These are phyloP conservation scores for Morpho deidamia DNA, from an alignment of 2,888 invertebrate genomes.

Conservation along the genomic window DNA sequence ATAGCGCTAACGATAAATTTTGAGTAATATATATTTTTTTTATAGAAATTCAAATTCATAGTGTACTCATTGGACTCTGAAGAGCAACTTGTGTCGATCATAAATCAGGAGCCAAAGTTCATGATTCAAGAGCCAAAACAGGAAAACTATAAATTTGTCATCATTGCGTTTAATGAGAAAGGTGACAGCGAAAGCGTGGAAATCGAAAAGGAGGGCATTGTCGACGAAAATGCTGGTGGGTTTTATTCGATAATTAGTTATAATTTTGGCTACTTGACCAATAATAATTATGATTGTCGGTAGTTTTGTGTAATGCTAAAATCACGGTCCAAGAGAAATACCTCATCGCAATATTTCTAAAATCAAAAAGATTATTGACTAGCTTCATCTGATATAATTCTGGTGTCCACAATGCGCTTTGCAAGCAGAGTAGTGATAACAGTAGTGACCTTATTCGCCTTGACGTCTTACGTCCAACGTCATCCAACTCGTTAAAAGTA, in stretches of 20 bases:
- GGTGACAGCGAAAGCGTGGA: constrained; percentile 58
- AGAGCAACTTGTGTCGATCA: constrained; percentile 52
- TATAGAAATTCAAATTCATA: constrained; percentile 62
- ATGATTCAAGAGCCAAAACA: constrained; percentile 53
- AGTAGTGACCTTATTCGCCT: too few species aligned
- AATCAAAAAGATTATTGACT: too few species aligned
- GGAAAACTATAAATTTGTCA: constrained; percentile 52
- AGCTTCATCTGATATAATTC: too few species aligned
- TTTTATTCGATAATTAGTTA: not conserved
- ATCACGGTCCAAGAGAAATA: too few species aligned
- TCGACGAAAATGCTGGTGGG: constrained; percentile 44
- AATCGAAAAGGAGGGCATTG: constrained; percentile 48
- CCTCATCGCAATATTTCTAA: too few species aligned
- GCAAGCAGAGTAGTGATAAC: too few species aligned
- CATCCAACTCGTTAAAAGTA: too few species aligned
- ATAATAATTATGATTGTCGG: too few species aligned
- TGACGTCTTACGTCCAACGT: too few species aligned
- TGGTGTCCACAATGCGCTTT: too few species aligned
- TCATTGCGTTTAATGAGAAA: constrained; percentile 60
- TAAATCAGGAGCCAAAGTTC: constrained; percentile 56
- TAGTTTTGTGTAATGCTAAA: too few species aligned
- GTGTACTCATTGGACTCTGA: constrained; percentile 43
- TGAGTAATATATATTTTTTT: not conserved
- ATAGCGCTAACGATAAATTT: not conserved
- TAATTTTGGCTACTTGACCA: too few species aligned